Evolutionary conservation across 1,140 invertebrate genomes (phyloP), one percentile per base, ranked within the genome.

Genomic region (Coboldia fuscipes): DNA sequence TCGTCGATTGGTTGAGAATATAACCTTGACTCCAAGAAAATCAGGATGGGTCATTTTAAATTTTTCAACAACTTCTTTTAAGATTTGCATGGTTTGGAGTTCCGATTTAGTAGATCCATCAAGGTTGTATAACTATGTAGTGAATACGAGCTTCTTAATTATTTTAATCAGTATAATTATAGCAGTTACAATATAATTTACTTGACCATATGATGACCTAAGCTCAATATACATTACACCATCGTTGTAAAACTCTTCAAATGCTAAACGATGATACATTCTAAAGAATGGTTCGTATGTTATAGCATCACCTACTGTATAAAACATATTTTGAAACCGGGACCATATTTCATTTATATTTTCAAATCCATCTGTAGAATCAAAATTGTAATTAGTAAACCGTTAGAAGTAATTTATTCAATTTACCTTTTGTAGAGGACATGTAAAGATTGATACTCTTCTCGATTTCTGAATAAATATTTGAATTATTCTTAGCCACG

Each of bases 151-250:
- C 12, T 12, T 19, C n/a, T 3, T 18, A 32, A 32, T 4, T 3
- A 10, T 18, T 18, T 19, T 32, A 12, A 12, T 19, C 4, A 16
- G 12, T 18, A 15, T 3, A 19, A 31, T 2, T 8, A 15, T 20
- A 2, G 16, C 16, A 31, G 4, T 10, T 13, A 19, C 20, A 8
- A 26, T 2, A 14, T 14, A 26, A 16, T 9, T 29, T 20, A 17
- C 24, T 35, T 41, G 1, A 53, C 51, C 21, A 60, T 19, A 39
- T 52, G 63, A 23, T 69, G 53, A 30, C 57, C 63, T 29, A 54
- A 83, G 47, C 57, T 85, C 79, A 0, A 79, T 40, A 40, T 81
- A 82, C 50, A 75, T 63, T 0, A 84, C 60, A 43, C 80, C 77
- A 44, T 84, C 80, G 1, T 70, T 58, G 39, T 70, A 64, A 13